Base-by-base conservation (phyloP, 2,888 invertebrate genomes). In the Heliconius ethilla region DNA sequence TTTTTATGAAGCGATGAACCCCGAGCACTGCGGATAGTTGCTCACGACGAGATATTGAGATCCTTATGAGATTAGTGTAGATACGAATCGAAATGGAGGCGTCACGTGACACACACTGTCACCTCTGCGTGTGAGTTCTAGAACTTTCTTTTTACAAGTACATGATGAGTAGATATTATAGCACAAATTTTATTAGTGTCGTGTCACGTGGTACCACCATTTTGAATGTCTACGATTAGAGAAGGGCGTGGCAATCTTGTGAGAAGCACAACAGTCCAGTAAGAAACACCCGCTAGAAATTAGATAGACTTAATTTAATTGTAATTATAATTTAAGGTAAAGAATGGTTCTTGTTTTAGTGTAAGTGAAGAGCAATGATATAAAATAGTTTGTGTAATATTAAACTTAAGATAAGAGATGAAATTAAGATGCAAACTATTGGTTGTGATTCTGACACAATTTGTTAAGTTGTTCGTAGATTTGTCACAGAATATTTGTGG, bases 381-480 rank as follows among this genome's bases (percentile, higher is more conserved):
- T 93, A 92, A 92, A 91, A 92, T 93, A 94, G 93, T 93, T 94
- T 94, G 93, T 94, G 92, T 93, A 93, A 92, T 93, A 92, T 91
- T 92, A 86, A 78, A 82, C 25, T 76, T 89, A 78, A 82, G 78
- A 88, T 93, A 93, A 92, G 93, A 91, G 88, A 92, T 89, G 91
- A 92, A 93, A 92, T 92, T 93, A 93, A 92, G 90, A 93, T 92
- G 94, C 94, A 94, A 92, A 93, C 93, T 93, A 94, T 94, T 93
- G 94, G 94, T 94, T 94, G 94, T 94, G 94, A 94, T 93, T 93
- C 91, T 88, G 89, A 94, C 94, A 94, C 94, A 94, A 93, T 94
- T 93, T 92, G 93, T 94, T 94, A 92, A 92, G 93, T 92, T 93
- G 90, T 92, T 92, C 85, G 89, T 92, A 92, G 90, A 89, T 90